These are phyloP conservation scores for Microdon myrmicae DNA, from an alignment of 2,888 invertebrate species.

Conservation along the genomic window DNA sequence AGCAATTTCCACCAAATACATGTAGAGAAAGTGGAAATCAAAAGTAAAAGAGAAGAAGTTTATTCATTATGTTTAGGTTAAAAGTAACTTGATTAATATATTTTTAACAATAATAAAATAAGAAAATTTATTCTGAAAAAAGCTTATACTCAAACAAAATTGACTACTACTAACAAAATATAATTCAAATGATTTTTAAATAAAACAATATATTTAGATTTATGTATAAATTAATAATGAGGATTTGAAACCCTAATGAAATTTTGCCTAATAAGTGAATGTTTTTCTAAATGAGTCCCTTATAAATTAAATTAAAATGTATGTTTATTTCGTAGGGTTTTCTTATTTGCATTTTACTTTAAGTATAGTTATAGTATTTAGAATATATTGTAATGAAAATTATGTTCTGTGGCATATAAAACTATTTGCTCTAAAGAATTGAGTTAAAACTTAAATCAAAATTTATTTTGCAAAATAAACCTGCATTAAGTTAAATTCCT, in stretches of 20 bases:
- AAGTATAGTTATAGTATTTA: no score
- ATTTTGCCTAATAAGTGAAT: conserved; percentile 14
- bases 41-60: conserved; percentile 54
- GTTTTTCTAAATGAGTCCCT: conserved; percentile 25
- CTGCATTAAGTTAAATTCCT: conserved; percentile 17
- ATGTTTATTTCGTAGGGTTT: no score
- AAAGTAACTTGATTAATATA: conserved; percentile 4
- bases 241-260: conserved; percentile 31
- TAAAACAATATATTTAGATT: conserved; percentile 2
- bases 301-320: conserved; percentile 25
- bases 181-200: conserved; percentile 28
- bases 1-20: conserved; percentile 30
- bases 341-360: no score
- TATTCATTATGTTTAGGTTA: conserved; percentile 54
- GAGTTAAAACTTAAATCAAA: conserved; percentile 1
- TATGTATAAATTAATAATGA: conserved; percentile 30
- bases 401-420: conserved; percentile 2
- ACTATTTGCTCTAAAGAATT: conserved; percentile 11
- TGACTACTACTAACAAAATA: conserved; percentile 38
- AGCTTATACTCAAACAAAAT: conserved; percentile 38
- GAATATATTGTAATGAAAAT: conserved; percentile 8
- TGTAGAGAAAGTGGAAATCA: conserved; percentile 26
- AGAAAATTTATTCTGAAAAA: conserved; percentile 28
- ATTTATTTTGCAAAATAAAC: conserved; percentile 27
- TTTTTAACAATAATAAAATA: conserved; percentile 7